Evolutionary conservation across 2,113 vertebrate genomes (phyloP).

Genomic region (Pantherophis guttatus): DNA sequence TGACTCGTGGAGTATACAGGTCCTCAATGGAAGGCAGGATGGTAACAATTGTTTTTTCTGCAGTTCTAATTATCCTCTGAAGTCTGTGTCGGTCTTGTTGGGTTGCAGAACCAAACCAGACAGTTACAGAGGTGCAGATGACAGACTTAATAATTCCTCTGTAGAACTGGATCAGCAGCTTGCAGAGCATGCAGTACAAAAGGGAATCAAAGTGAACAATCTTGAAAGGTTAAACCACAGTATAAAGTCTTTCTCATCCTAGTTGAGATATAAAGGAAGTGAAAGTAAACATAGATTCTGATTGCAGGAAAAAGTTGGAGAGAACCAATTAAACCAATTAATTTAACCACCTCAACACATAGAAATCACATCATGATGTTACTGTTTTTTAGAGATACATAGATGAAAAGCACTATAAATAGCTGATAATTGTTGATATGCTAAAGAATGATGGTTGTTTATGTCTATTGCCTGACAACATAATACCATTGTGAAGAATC

Average conservation of each 20-base stretch:
- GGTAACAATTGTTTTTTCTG: too few relatives aligned
- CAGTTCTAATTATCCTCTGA: too few relatives aligned
- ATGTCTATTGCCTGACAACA: background rate
- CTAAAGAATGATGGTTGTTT: background rate
- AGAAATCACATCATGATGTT: background rate
- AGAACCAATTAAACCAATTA: background rate
- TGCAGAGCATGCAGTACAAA: background rate
- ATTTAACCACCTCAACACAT: background rate
- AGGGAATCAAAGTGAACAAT: background rate
- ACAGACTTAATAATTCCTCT: too few relatives aligned
- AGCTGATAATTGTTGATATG: background rate
- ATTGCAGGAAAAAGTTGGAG: background rate
- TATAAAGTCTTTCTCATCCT: background rate
- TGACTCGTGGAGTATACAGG: too few relatives aligned
- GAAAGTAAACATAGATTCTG: background rate
- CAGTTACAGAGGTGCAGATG: too few relatives aligned
- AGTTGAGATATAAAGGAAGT: background rate
- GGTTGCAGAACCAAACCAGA: too few relatives aligned
- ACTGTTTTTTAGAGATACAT: background rate
- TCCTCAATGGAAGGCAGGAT: too few relatives aligned
- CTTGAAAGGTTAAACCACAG: background rate
- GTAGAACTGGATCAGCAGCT: too few relatives aligned
- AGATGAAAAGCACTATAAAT: background rate
- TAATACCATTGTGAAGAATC: background rate
- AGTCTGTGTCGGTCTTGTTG: too few relatives aligned